Evolutionary conservation across 2,797 vertebrate species (phyloP).

Genomic region (Myotis myotis): DNA sequence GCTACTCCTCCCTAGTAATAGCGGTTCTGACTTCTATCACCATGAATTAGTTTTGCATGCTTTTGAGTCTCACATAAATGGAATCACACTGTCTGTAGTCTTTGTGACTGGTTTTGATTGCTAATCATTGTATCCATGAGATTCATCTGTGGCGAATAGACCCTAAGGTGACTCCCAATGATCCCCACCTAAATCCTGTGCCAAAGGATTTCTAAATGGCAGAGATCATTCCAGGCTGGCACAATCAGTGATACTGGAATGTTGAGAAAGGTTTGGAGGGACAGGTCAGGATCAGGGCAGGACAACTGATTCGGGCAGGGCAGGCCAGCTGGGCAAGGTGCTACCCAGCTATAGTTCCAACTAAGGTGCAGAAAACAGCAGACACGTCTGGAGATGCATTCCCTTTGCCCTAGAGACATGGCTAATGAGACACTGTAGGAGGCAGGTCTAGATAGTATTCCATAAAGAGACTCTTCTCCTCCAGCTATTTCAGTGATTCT

Average conservation of each 20-base stretch:
- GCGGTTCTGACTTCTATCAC: neutral
- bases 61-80: neutral
- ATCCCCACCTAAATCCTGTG: neutral
- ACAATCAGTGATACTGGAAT: neutral
- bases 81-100: neutral
- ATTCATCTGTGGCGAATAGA: neutral
- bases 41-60: neutral
- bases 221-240: neutral
- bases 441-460: neutral
- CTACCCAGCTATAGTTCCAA: neutral
- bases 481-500: neutral
- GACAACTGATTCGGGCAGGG: neutral
- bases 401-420: neutral
- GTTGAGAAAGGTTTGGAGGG: neutral
- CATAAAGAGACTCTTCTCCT: neutral
- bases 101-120: neutral
- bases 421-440: neutral
- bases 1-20: neutral
- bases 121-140: neutral
- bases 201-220: neutral
- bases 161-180: neutral
- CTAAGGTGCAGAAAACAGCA: neutral
- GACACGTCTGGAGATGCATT: neutral
- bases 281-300: neutral
- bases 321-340: neutral